Conservation (phyloP, 2,113 vertebrate genomes). For the Gadus macrocephalus region DNA sequence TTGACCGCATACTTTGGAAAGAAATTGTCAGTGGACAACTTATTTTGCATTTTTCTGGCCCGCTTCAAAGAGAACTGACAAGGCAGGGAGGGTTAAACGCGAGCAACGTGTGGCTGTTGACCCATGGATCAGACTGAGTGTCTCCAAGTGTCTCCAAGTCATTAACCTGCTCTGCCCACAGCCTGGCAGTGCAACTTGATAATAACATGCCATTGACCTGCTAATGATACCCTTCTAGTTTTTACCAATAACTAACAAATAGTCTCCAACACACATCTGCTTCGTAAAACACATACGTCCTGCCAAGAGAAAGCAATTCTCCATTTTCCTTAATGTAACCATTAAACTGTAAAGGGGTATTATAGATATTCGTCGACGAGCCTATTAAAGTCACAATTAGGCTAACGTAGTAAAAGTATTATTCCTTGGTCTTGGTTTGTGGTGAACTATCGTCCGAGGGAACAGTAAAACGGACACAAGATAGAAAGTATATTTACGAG, state of each 20-base stretch:
- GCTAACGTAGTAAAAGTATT: too few relatives aligned
- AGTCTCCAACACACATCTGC: not conserved
- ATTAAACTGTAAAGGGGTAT: not conserved
- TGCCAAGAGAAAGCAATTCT: not conserved
- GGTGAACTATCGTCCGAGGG: too few relatives aligned
- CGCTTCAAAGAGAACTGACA: not conserved
- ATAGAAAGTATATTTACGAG: too few relatives aligned
- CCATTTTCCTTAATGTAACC: too few relatives aligned
- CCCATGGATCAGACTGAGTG: too few relatives aligned
- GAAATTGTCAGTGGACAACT: constrained; percentile 14
- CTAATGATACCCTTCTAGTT: not conserved
- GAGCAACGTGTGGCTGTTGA: too few relatives aligned
- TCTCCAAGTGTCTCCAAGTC: too few relatives aligned
- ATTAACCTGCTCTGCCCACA: too few relatives aligned
- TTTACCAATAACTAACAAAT: not conserved
- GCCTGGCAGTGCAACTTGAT: too few relatives aligned
- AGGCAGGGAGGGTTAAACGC: not conserved
- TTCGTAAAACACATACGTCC: not conserved
- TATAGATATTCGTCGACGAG: not conserved
- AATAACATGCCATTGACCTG: not conserved
- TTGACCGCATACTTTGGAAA: constrained; percentile 17
- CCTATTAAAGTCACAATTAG: too few relatives aligned
- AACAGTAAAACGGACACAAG: too few relatives aligned
- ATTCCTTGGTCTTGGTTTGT: too few relatives aligned
- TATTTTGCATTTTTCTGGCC: constrained; percentile 19